These are phyloP conservation scores for Palythoa grandiflora DNA, from an alignment of 92 coral and sea anemone species.

Conservation along the genomic window DNA sequence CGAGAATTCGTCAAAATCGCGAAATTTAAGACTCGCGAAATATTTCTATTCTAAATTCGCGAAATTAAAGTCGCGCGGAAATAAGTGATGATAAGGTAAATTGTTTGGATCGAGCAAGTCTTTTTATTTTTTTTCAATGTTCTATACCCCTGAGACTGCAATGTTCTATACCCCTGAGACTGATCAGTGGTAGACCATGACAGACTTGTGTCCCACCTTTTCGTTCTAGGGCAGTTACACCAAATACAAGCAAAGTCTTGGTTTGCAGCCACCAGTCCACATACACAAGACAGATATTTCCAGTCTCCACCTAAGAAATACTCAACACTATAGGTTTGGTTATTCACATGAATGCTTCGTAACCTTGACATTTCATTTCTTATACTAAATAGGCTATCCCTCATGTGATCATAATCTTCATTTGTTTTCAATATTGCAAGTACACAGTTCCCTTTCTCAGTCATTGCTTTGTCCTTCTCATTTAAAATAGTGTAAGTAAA, in stretches of 20 bases:
- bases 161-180: constrained; percentile 22
- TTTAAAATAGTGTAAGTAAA: constrained; percentile 57
- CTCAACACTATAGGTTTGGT: not conserved
- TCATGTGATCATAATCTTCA: constrained; percentile 17
- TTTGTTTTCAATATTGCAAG: constrained; percentile 65
- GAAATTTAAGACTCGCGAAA: too few relatives aligned
- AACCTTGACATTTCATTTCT: constrained; percentile 25
- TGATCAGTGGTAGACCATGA: constrained; percentile 43
- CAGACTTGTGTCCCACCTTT: constrained; percentile 47
- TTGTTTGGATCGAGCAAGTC: not conserved
- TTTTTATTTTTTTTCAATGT: constrained; percentile 21
- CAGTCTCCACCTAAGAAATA: constrained; percentile 34
- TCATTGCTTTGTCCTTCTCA: constrained; percentile 66
- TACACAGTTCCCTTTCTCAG: constrained; percentile 61
- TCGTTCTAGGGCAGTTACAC: constrained; percentile 51
- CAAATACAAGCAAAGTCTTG: constrained; percentile 64
- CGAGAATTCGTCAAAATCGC: too few relatives aligned
- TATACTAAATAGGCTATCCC: not conserved
- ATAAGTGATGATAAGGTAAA: too few relatives aligned
- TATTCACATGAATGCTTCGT: not conserved
- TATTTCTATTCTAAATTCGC: too few relatives aligned
- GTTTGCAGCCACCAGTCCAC: not conserved
- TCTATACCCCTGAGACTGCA: too few relatives aligned
- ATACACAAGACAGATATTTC: constrained; percentile 1
- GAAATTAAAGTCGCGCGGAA: too few relatives aligned